Evolutionary conservation across 2,113 vertebrate species (phyloP), one percentile per base, ranked within the genome.

Genomic region (Oryzias celebensis): DNA sequence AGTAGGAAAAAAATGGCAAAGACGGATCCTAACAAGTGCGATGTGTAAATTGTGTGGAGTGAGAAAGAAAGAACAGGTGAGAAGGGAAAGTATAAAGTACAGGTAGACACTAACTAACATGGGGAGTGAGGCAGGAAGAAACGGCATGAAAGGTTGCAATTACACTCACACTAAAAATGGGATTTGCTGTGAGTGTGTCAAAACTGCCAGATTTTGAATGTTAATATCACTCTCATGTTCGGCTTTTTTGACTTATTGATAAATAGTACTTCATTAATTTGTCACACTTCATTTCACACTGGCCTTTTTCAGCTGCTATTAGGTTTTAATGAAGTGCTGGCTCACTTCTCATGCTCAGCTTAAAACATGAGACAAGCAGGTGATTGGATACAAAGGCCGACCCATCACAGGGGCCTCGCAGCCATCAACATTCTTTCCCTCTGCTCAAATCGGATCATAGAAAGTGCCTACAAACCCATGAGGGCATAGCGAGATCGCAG

Each of bases 181-280:
- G 63, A 43, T 49, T 62, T 41, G 54, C 42, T 20, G 16, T 31
- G 63, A 76, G 18, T 31, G 15, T 65, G 74, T 82, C 58, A 73
- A 59, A 75, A 65, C 49, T 58, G 56, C 58, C 41, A 52, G 47
- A 53, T 36, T 43, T 62, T 56, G 10, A 49, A 68, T 75, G 73
- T 68, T 61, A 57, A 81, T 83, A 76, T 65, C 52, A 53, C 41
- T 45, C 26, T 58, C 53, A 49, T 54, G 69, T 13, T 64, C 17
- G 36, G 68, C 62, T 66, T 63, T 48, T 72, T 76, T 73, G 26
- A 67, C 62, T 68, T 60, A 73, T 68, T 83, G 62, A 85, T 71
- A 77, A 71, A 82, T 73, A 71, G 62, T 58, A 53, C 46, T 74
- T 72, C 31, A 75, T 76, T 69, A 78, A 69, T 69, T 63, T 72